Percentiles rank a stretch among this genome's conserved stretches.
phyloP scores from a whole-genome alignment of 2,113 vertebrate genomes.

The Sphyrna mokarran region DNA sequence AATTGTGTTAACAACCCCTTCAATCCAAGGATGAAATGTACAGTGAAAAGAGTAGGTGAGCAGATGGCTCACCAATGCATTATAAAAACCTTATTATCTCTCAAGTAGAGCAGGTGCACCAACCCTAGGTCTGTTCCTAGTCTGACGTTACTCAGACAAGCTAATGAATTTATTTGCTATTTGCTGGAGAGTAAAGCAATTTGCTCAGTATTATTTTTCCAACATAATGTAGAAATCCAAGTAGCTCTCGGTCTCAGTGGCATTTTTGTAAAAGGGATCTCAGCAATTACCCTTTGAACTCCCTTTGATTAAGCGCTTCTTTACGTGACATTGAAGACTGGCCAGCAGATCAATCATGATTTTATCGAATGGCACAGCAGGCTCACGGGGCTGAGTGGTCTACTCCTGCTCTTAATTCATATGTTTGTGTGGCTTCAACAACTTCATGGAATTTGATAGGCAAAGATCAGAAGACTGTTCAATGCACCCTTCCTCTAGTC shows the following conservation, averaged over 20 bases:
- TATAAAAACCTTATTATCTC: conserved; percentile 30
- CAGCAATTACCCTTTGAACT: neutral
- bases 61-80: conserved; percentile 10
- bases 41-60: neutral
- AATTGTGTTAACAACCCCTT: conserved; percentile 19
- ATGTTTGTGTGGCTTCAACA: neutral
- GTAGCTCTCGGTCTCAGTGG: neutral
- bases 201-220: neutral
- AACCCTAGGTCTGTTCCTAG: neutral
- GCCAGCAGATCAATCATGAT: too few relatives aligned
- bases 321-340: too few relatives aligned
- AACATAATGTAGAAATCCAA: neutral
- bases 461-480: neutral
- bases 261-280: neutral
- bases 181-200: conserved; percentile 12
- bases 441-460: neutral
- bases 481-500: neutral
- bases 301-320: neutral
- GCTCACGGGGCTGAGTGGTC: too few relatives aligned
- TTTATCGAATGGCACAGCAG: too few relatives aligned
- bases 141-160: neutral
- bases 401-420: too few relatives aligned
- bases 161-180: neutral
- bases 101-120: neutral
- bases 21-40: neutral